Evolutionary conservation across 1,140 invertebrate species (phyloP).

Genomic region (Apis cerana): DNA sequence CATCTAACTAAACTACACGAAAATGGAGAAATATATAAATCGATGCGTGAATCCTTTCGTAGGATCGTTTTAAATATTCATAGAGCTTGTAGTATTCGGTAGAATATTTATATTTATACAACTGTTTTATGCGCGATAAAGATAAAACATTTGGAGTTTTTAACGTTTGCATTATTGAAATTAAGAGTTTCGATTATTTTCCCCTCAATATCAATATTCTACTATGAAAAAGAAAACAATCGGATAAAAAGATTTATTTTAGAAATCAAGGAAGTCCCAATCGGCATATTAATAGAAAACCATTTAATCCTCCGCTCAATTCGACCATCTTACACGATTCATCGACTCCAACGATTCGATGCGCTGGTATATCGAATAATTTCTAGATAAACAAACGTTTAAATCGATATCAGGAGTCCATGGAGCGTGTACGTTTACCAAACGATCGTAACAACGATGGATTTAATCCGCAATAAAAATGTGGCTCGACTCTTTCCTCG

Average conservation of each 20-base stretch:
- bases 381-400: not conserved
- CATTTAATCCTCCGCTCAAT: not conserved
- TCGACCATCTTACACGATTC: not conserved
- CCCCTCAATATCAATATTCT: no score
- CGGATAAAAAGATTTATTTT: no score
- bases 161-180: no score
- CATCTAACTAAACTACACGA: not conserved
- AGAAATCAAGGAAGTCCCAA: no score
- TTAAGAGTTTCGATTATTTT: no score
- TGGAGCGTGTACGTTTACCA: not conserved
- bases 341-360: not conserved
- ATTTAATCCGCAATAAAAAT: constrained; percentile 24
- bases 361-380: not conserved
- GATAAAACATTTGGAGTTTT: no score
- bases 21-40: not conserved
- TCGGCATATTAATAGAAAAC: not conserved
- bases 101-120: no score
- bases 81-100: no score
- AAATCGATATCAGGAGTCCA: not conserved
- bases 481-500: not conserved
- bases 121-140: no score
- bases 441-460: not conserved
- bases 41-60: not conserved
- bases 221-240: no score
- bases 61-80: no score